These are phyloP conservation scores for Luidia sarsii DNA, from an alignment of 53 echinoderm and acorn worm species.

Conservation along the genomic window DNA sequence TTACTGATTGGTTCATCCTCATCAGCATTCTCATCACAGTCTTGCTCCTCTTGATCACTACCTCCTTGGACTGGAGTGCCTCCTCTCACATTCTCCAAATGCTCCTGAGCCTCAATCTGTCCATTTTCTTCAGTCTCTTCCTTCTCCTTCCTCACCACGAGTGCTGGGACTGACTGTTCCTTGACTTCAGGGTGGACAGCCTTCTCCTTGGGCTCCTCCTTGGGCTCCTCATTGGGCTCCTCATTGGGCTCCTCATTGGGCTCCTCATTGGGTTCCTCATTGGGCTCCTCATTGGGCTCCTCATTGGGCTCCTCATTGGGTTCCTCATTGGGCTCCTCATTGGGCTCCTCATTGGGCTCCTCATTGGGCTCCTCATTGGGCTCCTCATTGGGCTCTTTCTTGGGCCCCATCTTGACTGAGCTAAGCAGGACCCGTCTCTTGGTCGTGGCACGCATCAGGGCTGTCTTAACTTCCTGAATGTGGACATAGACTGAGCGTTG, in stretches of 20 bases:
- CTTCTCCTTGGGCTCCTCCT: neutral
- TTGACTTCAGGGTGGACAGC: neutral
- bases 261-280: neutral
- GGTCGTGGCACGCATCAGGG: constrained; percentile 35
- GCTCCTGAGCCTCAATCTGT: too few relatives aligned
- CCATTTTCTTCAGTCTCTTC: neutral
- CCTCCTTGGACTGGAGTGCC: too few relatives aligned
- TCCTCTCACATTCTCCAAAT: too few relatives aligned
- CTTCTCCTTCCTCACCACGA: neutral
- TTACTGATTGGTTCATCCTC: too few relatives aligned
- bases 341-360: neutral
- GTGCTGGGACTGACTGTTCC: too few relatives aligned
- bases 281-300: neutral
- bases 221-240: neutral
- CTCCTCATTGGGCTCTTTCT: neutral
- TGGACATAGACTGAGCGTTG: constrained; percentile 62
- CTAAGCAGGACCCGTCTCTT: neutral
- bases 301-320: neutral
- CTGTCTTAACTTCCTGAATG: constrained; percentile 69
- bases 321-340: neutral
- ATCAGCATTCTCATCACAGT: too few relatives aligned
- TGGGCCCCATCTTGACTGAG: neutral
- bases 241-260: neutral
- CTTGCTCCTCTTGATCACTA: too few relatives aligned
- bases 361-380: neutral